phyloP scores from a whole-genome alignment of 2,888 invertebrate genomes.

The Abrostola triplasia region DNA sequence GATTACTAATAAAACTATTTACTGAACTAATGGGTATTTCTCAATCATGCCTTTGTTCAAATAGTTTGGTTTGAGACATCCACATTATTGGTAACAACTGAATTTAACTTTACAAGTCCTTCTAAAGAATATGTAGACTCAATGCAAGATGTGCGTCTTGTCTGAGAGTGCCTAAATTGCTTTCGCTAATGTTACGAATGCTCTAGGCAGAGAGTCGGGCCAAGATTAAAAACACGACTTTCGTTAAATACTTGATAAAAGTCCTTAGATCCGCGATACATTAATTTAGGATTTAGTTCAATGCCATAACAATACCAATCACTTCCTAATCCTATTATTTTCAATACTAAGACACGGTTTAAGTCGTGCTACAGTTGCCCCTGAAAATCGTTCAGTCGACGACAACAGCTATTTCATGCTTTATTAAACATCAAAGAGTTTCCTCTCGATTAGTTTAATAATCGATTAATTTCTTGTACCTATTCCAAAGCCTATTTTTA shows the following conservation, averaged over 20 bases:
- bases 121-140: no score
- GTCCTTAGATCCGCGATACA: conserved; percentile 13
- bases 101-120: no score
- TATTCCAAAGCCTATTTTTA: conserved; percentile 51
- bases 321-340: conserved; percentile 54
- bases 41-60: no score
- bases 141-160: no score
- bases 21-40: no score
- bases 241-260: neutral
- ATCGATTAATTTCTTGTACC: conserved; percentile 64
- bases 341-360: conserved; percentile 29
- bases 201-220: no score
- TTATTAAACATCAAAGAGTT: conserved; percentile 77
- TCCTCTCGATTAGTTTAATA: conserved; percentile 72
- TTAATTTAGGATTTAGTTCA: conserved; percentile 45
- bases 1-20: no score
- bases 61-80: no score
- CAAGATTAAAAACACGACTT: neutral
- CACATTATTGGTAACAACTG: no score
- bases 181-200: no score
- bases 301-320: conserved; percentile 49
- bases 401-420: conserved; percentile 71
- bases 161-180: no score
- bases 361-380: conserved; percentile 59
- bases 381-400: conserved; percentile 73